Percentiles rank a stretch among this genome's conserved stretches.
phyloP scores from a whole-genome alignment of 2,113 vertebrate genomes.

The Passer montanus region DNA sequence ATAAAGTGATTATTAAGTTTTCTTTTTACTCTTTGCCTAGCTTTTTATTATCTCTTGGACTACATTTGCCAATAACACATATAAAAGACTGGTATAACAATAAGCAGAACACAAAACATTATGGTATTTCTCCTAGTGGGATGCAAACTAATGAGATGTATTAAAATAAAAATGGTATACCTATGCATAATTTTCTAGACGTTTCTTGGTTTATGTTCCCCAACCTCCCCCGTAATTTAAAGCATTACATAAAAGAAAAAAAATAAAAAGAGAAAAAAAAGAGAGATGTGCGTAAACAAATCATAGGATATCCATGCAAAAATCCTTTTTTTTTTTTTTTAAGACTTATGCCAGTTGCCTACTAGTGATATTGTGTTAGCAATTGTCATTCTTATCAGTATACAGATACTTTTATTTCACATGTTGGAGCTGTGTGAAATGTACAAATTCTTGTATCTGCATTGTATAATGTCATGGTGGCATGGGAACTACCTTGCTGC shows the following conservation, averaged over 20 bases:
- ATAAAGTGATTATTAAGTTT: conserved; percentile 83
- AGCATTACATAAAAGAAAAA: conserved; percentile 57
- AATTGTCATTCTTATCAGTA: conserved; percentile 81
- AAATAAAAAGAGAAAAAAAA: conserved; percentile 24
- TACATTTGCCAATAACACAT: conserved; percentile 75
- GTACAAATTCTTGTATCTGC: conserved; percentile 74
- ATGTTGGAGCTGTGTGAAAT: conserved; percentile 74
- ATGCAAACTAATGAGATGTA: conserved; percentile 78
- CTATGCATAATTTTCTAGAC: conserved; percentile 73
- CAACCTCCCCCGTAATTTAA: conserved; percentile 65
- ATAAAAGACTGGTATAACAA: conserved; percentile 73
- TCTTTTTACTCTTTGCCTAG: conserved; percentile 79
- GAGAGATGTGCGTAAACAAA: conserved; percentile 66
- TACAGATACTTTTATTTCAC: conserved; percentile 78
- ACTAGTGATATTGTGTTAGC: conserved; percentile 74
- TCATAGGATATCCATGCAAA: conserved; percentile 72
- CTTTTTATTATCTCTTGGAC: conserved; percentile 78
- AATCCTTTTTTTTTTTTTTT: conserved; percentile 53
- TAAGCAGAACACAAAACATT: conserved; percentile 63
- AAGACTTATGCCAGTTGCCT: conserved; percentile 77
- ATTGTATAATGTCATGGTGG: conserved; percentile 77
- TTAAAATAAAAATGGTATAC: conserved; percentile 81
- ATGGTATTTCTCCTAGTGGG: conserved; percentile 73
- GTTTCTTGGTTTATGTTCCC: conserved; percentile 72
- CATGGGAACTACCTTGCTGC: conserved; percentile 75